A percentile compares a stretch with the other conserved stretches of the same genome.
phyloP scores from a whole-genome alignment of 2,888 invertebrate species.

The Sussaba pulchella region DNA sequence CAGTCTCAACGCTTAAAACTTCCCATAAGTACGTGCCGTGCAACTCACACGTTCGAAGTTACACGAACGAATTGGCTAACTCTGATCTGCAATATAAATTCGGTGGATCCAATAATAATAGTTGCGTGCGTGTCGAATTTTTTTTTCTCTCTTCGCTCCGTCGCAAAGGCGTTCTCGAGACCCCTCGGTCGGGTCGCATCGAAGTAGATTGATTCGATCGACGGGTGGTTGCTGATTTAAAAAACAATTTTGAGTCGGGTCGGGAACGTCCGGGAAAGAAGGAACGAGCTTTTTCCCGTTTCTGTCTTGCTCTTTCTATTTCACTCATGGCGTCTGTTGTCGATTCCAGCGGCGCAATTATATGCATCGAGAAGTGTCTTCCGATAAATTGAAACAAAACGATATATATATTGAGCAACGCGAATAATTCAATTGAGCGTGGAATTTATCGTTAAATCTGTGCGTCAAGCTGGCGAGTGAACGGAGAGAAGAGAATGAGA shows the following conservation, averaged over 20 bases:
- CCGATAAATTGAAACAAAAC: constrained; percentile 19
- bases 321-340: too few species aligned
- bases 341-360: constrained; percentile 31
- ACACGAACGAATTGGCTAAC: background rate
- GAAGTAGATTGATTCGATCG: constrained; percentile 41
- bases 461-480: background rate
- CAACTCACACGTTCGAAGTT: background rate
- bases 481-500: too few species aligned
- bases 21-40: background rate
- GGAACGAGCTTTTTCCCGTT: background rate
- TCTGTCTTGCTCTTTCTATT: constrained; percentile 25
- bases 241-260: constrained; percentile 56
- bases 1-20: background rate
- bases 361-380: constrained; percentile 17
- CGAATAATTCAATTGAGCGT: constrained; percentile 15
- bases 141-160: background rate
- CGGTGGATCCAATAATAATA: constrained; percentile 6
- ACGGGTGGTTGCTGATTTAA: constrained; percentile 56
- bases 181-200: constrained; percentile 17
- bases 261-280: constrained; percentile 12
- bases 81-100: constrained; percentile 32
- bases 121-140: background rate
- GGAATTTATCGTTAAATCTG: constrained; percentile 20
- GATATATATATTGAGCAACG: background rate
- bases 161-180: too few species aligned